A percentile compares a stretch with the other conserved stretches of the same genome.
phyloP scores from a whole-genome alignment of 2,113 vertebrate species.

The Sterrhoptilus dennistouni region DNA sequence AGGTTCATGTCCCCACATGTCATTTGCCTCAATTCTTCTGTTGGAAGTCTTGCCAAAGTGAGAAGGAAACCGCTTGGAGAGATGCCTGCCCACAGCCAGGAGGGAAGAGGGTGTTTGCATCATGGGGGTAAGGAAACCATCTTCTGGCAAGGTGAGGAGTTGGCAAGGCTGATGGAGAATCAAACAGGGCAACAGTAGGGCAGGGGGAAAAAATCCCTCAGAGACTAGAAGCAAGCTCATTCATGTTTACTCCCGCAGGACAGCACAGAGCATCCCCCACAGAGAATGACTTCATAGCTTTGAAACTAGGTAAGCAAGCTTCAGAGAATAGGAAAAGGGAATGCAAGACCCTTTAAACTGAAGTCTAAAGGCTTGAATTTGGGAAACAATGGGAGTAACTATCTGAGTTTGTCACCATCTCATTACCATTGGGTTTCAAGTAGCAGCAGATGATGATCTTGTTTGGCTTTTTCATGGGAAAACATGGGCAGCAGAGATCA shows the following conservation, averaged over 20 bases:
- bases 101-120: not conserved
- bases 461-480: not conserved
- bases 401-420: not conserved
- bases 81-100: not conserved
- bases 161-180: constrained; percentile 20
- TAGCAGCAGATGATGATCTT: not conserved
- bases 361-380: not conserved
- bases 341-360: not conserved
- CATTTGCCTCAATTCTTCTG: not conserved
- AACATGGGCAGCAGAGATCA: not conserved
- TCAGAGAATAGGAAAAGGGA: not conserved
- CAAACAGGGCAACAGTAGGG: constrained; percentile 19
- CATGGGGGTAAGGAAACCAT: not conserved
- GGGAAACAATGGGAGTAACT: not conserved
- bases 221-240: not conserved
- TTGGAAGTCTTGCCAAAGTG: not conserved
- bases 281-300: not conserved
- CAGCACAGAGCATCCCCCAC: constrained; percentile 8
- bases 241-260: constrained; percentile 10
- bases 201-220: not conserved
- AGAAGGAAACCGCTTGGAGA: constrained; percentile 19
- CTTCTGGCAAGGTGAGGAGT: not conserved
- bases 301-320: not conserved
- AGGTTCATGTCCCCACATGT: not conserved
- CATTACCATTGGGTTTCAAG: not conserved